Evolutionary conservation across 2,888 invertebrate genomes (phyloP).

Genomic region (Onthophagus sagittarius): DNA sequence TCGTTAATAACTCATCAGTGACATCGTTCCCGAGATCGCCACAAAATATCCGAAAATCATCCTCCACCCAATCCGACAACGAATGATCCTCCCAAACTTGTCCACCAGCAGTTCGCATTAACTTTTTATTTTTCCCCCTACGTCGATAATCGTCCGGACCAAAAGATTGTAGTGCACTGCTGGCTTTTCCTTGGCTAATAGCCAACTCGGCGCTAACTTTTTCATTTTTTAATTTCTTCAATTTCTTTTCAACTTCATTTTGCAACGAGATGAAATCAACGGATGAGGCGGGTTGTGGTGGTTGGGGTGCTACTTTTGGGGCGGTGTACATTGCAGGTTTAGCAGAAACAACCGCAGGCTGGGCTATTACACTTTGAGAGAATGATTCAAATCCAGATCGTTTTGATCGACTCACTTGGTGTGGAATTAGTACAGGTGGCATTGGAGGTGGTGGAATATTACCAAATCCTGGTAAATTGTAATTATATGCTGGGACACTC

Average conservation of each 20-base stretch:
- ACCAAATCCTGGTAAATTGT: conserved; percentile 49
- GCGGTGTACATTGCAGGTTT: conserved; percentile 64
- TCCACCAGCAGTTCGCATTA: conserved; percentile 89
- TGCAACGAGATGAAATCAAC: conserved; percentile 55
- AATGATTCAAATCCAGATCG: conserved; percentile 43
- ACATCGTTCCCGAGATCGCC: conserved; percentile 99
- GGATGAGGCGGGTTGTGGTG: conserved; percentile 38
- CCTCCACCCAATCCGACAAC: conserved; percentile 93
- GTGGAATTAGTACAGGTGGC: conserved; percentile 65
- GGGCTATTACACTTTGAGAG: conserved; percentile 42
- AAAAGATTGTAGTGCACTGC: conserved; percentile 56
- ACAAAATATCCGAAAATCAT: conserved; percentile 97
- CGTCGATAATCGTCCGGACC: conserved; percentile 53
- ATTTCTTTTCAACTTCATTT: conserved; percentile 56
- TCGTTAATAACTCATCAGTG: conserved; percentile 92
- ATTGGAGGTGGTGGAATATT: conserved; percentile 66
- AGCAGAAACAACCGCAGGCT: conserved; percentile 64
- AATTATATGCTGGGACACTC: conserved; percentile 63
- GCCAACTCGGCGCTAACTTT: conserved; percentile 64
- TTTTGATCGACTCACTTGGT: conserved; percentile 57
- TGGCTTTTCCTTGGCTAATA: conserved; percentile 60
- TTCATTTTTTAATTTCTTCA: conserved; percentile 62
- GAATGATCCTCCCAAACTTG: conserved; percentile 95
- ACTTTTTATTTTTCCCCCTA: conserved; percentile 56
- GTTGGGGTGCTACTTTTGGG: conserved; percentile 38